Evolutionary conservation across 2,888 invertebrate species (phyloP).

Genomic region (Torymus auratus): DNA sequence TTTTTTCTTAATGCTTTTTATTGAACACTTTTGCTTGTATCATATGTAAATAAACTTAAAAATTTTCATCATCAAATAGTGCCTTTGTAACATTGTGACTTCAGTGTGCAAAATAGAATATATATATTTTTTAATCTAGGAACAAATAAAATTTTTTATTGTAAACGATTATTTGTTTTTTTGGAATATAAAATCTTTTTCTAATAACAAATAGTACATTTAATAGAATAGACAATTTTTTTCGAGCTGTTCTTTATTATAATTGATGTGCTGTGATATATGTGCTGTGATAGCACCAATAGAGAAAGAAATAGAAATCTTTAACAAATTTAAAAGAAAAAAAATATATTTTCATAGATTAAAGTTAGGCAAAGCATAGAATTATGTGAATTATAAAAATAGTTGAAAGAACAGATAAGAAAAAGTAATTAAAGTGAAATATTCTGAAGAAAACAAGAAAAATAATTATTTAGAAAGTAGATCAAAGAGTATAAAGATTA

Average conservation of each 20-base stretch:
- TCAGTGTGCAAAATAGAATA: constrained; percentile 24
- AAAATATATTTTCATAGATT: constrained; percentile 7
- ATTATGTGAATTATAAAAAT: not conserved
- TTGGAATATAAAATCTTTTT: constrained; percentile 7
- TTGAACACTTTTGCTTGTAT: constrained; percentile 50
- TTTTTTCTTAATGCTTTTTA: constrained; percentile 36
- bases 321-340: constrained; percentile 17
- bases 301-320: constrained; percentile 21
- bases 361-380: too few species aligned
- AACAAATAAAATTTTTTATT: constrained; percentile 35
- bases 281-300: constrained; percentile 65
- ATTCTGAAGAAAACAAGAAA: too few species aligned
- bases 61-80: not conserved
- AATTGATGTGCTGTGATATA: not conserved
- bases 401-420: not conserved
- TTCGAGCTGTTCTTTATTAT: constrained; percentile 17
- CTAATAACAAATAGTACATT: not conserved
- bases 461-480: not conserved
- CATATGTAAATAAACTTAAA: constrained; percentile 46
- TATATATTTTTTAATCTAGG: constrained; percentile 6
- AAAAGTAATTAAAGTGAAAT: constrained; percentile 46
- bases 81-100: constrained; percentile 12
- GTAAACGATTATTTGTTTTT: not conserved
- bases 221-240: not conserved
- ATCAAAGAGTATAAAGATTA: constrained; percentile 42